These are phyloP conservation scores for Chouioia cunea DNA, from an alignment of 2,888 invertebrate genomes.

Conservation along the genomic window DNA sequence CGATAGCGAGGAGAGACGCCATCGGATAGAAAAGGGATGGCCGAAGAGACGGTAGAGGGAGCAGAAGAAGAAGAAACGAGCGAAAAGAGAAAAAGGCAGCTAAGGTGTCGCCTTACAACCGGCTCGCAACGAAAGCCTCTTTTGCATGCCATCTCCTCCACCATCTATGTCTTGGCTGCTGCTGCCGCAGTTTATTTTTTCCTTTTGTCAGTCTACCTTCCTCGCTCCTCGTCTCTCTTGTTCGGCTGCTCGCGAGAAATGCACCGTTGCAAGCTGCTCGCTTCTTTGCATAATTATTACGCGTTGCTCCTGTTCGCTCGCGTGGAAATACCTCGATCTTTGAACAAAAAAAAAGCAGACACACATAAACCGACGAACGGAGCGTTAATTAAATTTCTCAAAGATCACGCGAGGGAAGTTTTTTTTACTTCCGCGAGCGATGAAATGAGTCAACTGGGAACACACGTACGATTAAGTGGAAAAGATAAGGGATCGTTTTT, in stretches of 20 bases:
- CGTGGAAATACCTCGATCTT: too few species aligned
- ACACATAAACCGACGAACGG: too few species aligned
- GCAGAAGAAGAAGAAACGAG: conserved; percentile 46
- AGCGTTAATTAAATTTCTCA: conserved; percentile 60
- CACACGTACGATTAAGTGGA: conserved; percentile 12
- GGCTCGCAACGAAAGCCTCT: conserved; percentile 67
- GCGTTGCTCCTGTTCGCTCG: conserved; percentile 47
- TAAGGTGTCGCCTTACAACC: conserved; percentile 69
- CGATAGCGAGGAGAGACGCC: conserved; percentile 25
- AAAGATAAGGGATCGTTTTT: conserved; percentile 10
- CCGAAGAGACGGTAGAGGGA: conserved; percentile 26
- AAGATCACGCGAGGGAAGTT: conserved; percentile 47
- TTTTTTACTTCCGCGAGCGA: not conserved
- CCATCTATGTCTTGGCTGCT: conserved; percentile 59
- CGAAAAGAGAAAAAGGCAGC: conserved; percentile 29
- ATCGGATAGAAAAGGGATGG: conserved; percentile 44
- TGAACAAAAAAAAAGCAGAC: too few species aligned
- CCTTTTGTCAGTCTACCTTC: conserved; percentile 59
- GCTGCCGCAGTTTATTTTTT: conserved; percentile 48
- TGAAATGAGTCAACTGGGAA: not conserved
- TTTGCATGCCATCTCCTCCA: conserved; percentile 69
- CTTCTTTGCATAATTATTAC: conserved; percentile 66
- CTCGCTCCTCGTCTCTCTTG: conserved; percentile 50
- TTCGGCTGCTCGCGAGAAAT: conserved; percentile 53
- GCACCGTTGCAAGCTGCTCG: conserved; percentile 55